phyloP scores from a whole-genome alignment of 2,797 vertebrate species.

The Acanthurus tractus region DNA sequence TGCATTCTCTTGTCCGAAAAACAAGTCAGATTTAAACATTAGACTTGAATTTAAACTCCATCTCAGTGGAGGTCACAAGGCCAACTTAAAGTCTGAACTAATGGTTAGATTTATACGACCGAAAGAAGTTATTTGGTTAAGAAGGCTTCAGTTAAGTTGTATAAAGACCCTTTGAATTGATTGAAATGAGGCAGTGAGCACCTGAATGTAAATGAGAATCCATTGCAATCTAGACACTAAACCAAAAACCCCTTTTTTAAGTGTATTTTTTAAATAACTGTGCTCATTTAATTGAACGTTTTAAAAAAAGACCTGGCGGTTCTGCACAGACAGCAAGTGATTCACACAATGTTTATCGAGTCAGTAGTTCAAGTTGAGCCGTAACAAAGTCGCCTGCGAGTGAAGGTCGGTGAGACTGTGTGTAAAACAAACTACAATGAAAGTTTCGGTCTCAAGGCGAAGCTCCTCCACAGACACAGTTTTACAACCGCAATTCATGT shows the following conservation, averaged over 20 bases:
- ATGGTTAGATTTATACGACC: no score
- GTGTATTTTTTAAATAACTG: not conserved
- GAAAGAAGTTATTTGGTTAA: no score
- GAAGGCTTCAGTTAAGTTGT: no score
- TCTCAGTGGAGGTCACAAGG: no score
- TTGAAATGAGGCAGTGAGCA: no score
- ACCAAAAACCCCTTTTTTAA: not conserved
- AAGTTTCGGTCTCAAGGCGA: conserved; percentile 55
- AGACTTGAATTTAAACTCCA: no score
- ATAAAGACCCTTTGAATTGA: no score
- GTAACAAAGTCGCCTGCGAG: conserved; percentile 20
- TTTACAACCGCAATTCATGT: conserved; percentile 52
- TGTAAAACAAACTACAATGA: conserved; percentile 40
- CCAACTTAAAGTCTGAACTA: no score
- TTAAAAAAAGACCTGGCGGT: not conserved
- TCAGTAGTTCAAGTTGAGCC: conserved; percentile 6
- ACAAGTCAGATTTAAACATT: no score
- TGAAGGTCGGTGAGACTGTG: conserved; percentile 38
- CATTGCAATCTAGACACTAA: not conserved
- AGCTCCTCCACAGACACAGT: conserved; percentile 16
- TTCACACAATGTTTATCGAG: conserved; percentile 29
- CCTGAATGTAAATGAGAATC: no score
- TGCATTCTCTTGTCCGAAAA: no score
- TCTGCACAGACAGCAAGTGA: not conserved
- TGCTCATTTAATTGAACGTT: conserved; percentile 4